These are phyloP conservation scores for Balanococcus diminutus DNA, from an alignment of 2,888 invertebrate species.

Conservation along the genomic window DNA sequence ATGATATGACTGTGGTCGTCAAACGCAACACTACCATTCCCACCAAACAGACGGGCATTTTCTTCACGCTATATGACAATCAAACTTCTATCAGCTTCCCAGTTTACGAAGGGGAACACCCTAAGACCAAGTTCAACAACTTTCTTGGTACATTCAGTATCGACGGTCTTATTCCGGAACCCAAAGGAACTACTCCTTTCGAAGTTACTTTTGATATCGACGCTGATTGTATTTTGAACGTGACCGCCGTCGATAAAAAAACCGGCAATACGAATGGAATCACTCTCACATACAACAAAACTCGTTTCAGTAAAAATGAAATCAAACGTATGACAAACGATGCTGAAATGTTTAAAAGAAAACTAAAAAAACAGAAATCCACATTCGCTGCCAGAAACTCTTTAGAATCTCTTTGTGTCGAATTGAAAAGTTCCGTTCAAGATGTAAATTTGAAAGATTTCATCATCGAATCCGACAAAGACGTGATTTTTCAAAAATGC, in stretches of 20 bases:
- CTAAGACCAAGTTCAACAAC: constrained; percentile 95
- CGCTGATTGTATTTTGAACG: constrained; percentile 93
- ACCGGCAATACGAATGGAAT: constrained; percentile 90
- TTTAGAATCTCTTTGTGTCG: constrained; percentile 87
- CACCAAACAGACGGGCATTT: no score
- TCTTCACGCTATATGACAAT: no score
- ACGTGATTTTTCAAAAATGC: constrained; percentile 63
- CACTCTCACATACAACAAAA: constrained; percentile 91
- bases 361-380: constrained; percentile 81
- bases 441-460: constrained; percentile 82
- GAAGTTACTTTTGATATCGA: constrained; percentile 61
- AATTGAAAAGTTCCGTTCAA: constrained; percentile 94
- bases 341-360: constrained; percentile 87
- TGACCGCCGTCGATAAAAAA: constrained; percentile 89
- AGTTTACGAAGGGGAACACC: constrained; percentile 94
- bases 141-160: constrained; percentile 95
- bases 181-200: constrained; percentile 76
- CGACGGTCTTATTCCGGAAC: constrained; percentile 94
- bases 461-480: not conserved
- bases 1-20: constrained; percentile 88
- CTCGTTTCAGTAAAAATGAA: constrained; percentile 89
- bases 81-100: no score
- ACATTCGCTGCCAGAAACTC: constrained; percentile 85
- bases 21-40: constrained; percentile 97
- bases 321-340: constrained; percentile 93